Evolutionary conservation across 2,113 vertebrate species (phyloP), one percentile per base, ranked within the genome.

Genomic region (Muscicapa adusta): DNA sequence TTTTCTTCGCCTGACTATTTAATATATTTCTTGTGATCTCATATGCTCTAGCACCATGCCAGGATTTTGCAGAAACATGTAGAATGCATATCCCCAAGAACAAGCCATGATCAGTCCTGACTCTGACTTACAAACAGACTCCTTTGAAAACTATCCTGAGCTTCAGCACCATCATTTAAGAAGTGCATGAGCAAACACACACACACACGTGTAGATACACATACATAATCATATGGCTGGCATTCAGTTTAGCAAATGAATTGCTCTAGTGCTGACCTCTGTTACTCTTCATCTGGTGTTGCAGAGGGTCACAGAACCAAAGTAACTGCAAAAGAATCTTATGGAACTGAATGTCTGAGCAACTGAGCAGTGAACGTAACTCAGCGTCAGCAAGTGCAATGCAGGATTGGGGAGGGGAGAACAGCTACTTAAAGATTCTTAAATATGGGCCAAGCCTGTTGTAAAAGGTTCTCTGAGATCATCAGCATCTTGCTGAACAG

Each of bases 341-440:
- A 14, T 1, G 10, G 60, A 88, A 43, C 10, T 28, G 31, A 62
- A 67, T 13, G 20, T 67, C 61, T 82, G 57, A 75, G 36, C 25
- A 75, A 58, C 23, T 48, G 36, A 79, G 22, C 14, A 89, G 56
- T 51, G 73, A 80, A 77, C 2, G 5, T 42, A 74, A 23, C 25
- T 61, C 48, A 38, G 2, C 15, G 24, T 77, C 61, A 33, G 16
- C 14, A 71, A 18, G 6, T 38, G 26, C 12, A 60, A 18, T 14
- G 28, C 15, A 19, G 48, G 34, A 18, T 12, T 6, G 0, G 8
- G 18, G 11, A 0, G 9, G 8, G 5, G 19, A 45, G 54, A 61
- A 47, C 14, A 76, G 4, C 56, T 34, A 36, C 29, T 67, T 54
- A 60, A 25, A 60, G 16, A 12, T 62, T 31, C 24, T 60, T 48